Percentiles rank a stretch among this genome's conserved stretches.
phyloP scores from a whole-genome alignment of 2,797 vertebrate genomes.

The Micromesistius poutassou region DNA sequence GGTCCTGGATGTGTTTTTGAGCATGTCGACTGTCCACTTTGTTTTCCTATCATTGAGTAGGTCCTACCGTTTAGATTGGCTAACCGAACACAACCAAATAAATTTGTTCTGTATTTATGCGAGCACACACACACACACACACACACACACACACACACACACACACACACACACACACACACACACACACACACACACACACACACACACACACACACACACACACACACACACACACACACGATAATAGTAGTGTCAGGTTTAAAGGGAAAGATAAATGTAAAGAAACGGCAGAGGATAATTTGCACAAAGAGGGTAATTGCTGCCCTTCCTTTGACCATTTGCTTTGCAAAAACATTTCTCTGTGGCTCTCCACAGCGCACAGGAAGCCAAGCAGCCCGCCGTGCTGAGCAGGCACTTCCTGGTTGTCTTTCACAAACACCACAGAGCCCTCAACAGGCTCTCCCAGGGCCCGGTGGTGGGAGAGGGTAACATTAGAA shows the following conservation, averaged over 20 bases:
- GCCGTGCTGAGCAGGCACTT: background rate
- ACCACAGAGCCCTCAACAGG: background rate
- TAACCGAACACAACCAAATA: too few relatives aligned
- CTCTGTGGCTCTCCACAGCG: background rate
- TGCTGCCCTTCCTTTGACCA: constrained; percentile 23
- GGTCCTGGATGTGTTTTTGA: constrained; percentile 92
- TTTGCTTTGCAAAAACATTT: constrained; percentile 19
- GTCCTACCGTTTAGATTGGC: too few relatives aligned
- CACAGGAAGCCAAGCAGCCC: background rate
- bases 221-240: too few relatives aligned
- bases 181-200: too few relatives aligned
- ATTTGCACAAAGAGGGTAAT: constrained; percentile 15
- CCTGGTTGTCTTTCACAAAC: background rate
- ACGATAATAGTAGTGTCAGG: background rate
- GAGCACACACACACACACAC: background rate
- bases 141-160: background rate
- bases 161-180: too few relatives aligned
- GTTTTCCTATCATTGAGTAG: background rate
- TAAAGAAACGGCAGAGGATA: background rate
- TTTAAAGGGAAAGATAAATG: constrained; percentile 21
- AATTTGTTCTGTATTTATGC: too few relatives aligned
- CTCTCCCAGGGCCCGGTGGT: too few relatives aligned
- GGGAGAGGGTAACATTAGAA: too few relatives aligned
- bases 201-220: too few relatives aligned
- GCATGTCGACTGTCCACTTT: constrained; percentile 44